Conservation (phyloP, 2,888 invertebrate species). For the Drosophila fulvimacula region DNA sequence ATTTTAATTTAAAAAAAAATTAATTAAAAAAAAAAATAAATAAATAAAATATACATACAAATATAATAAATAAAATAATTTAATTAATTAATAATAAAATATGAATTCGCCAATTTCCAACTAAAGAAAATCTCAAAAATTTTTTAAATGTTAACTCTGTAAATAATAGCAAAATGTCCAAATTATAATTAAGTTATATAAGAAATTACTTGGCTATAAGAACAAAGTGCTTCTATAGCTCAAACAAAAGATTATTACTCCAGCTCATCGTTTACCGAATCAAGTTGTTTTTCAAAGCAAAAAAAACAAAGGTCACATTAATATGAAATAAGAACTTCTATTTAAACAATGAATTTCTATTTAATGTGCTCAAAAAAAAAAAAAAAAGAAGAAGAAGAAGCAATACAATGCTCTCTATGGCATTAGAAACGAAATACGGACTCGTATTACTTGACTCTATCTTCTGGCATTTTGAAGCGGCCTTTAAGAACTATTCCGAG, state of each 20-base stretch:
- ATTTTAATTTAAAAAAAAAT: neutral
- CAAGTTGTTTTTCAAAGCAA: neutral
- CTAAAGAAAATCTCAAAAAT: neutral
- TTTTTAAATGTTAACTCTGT: too few species aligned
- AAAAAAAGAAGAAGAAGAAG: neutral
- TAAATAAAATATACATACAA: neutral
- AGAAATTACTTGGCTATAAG: neutral
- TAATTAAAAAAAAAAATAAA: too few species aligned
- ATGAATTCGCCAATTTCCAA: neutral
- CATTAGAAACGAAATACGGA: slow-evolving; percentile 24
- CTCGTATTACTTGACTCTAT: slow-evolving; percentile 47
- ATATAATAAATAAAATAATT: too few species aligned
- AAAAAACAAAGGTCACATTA: slow-evolving; percentile 15
- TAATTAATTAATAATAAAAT: neutral
- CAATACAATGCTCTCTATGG: slow-evolving; percentile 12
- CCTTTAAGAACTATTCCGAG: slow-evolving; percentile 43
- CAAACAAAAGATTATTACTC: slow-evolving; percentile 1
- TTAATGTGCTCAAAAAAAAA: neutral
- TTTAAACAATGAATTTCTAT: slow-evolving; percentile 34
- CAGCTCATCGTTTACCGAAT: neutral
- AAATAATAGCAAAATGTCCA: neutral
- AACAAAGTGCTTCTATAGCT: neutral
- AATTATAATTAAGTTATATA: neutral
- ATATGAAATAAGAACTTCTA: slow-evolving; percentile 26
- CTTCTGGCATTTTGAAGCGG: slow-evolving; percentile 34